A percentile compares a stretch with the other conserved stretches of the same genome.
phyloP scores from a whole-genome alignment of 2,797 vertebrate species.

The Mormyrus proboscirostris region DNA sequence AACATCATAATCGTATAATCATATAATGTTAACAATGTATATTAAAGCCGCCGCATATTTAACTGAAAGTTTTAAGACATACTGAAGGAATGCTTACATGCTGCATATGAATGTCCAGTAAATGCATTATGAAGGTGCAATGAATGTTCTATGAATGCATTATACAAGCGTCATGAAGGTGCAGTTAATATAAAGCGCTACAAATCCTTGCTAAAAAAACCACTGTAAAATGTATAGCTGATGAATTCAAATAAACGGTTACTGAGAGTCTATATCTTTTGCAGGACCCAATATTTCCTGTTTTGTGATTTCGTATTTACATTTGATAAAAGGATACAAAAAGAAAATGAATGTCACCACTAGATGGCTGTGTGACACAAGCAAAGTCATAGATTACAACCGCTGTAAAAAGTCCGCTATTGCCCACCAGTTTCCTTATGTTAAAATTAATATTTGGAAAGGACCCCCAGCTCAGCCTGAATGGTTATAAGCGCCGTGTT shows the following conservation, averaged over 20 bases:
- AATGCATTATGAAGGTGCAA: background rate
- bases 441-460: background rate
- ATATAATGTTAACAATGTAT: background rate
- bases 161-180: background rate
- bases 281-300: background rate
- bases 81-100: background rate
- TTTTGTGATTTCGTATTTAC: background rate
- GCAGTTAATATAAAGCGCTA: background rate
- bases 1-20: background rate
- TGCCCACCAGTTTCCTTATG: background rate
- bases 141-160: background rate
- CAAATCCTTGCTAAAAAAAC: background rate
- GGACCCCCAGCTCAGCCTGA: background rate
- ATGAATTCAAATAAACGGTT: background rate
- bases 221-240: background rate
- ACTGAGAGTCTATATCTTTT: background rate
- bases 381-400: background rate
- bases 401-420: background rate
- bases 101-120: background rate
- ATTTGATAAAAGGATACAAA: background rate
- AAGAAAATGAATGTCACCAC: background rate
- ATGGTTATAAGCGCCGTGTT: background rate
- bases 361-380: constrained; percentile 19
- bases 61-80: background rate
- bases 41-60: background rate